Evolutionary conservation across 37 sponge, comb jelly and placozoan species (phyloP).

Genomic region (Sycon ciliatum): DNA sequence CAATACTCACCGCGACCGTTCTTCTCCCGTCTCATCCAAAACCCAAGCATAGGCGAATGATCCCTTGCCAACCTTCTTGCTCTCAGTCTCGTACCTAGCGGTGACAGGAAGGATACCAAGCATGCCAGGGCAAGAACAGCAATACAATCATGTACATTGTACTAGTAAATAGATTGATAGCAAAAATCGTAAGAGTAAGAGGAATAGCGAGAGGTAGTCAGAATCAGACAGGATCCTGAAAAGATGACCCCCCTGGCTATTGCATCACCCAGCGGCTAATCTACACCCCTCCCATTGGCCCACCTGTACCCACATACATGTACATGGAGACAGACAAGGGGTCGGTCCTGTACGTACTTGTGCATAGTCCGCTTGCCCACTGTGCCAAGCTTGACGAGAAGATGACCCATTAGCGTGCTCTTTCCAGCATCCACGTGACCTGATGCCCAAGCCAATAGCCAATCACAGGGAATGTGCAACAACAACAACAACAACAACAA

Average conservation of each 20-base stretch:
- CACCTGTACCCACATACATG: neutral
- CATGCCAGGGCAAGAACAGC: neutral
- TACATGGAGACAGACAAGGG: too few relatives aligned
- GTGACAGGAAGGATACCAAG: too few relatives aligned
- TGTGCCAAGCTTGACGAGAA: slow-evolving; percentile 71
- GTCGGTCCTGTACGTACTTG: slow-evolving; percentile 51
- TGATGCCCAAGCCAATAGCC: too few relatives aligned
- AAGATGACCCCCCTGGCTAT: too few relatives aligned
- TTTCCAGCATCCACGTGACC: slow-evolving; percentile 99
- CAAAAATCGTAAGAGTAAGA: neutral
- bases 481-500: too few relatives aligned
- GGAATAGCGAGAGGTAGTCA: neutral
- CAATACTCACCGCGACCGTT: slow-evolving; percentile 23
- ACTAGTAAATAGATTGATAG: too few relatives aligned
- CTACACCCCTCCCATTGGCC: too few relatives aligned
- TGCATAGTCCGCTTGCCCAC: slow-evolving; percentile 83
- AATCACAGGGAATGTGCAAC: neutral
- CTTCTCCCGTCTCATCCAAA: slow-evolving; percentile 96
- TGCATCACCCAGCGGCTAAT: too few relatives aligned
- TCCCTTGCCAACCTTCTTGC: slow-evolving; percentile 74
- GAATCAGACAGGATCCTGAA: neutral
- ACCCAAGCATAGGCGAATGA: slow-evolving; percentile 99
- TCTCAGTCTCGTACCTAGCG: slow-evolving; percentile 76
- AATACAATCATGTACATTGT: neutral
- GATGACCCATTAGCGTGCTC: slow-evolving; percentile 98